These are phyloP conservation scores for Adelognathus sp. DNA, from an alignment of 2,888 invertebrate species.

Conservation along the genomic window DNA sequence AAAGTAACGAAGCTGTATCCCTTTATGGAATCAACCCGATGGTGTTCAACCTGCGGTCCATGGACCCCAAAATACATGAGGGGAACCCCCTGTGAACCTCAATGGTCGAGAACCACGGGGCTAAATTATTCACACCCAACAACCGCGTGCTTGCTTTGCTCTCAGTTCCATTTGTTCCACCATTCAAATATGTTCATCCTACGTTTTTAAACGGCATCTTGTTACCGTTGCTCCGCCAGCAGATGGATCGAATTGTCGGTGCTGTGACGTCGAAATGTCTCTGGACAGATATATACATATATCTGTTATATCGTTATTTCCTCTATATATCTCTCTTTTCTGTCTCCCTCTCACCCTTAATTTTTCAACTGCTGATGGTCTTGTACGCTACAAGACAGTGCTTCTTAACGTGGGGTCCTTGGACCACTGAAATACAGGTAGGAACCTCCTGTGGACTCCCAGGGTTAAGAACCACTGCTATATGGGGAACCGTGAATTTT, in stretches of 20 bases:
- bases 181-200: not conserved
- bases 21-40: no score
- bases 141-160: constrained; percentile 14
- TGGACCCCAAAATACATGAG: no score
- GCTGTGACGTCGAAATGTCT: constrained; percentile 24
- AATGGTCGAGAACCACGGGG: no score
- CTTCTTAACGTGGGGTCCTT: no score
- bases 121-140: constrained; percentile 36
- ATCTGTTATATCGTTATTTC: no score
- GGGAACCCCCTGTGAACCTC: no score
- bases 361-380: constrained; percentile 9
- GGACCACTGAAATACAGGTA: not conserved
- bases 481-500: constrained; percentile 45
- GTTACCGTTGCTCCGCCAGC: constrained; percentile 6
- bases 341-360: constrained; percentile 3
- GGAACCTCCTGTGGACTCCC: no score
- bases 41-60: no score
- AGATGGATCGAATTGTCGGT: constrained; percentile 42
- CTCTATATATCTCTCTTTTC: not conserved
- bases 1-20: constrained; percentile 1
- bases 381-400: not conserved
- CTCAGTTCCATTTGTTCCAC: not conserved
- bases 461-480: no score
- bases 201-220: constrained; percentile 19
- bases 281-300: no score